phyloP scores from a whole-genome alignment of 2,797 vertebrate species.

The Iguana delicatissima region DNA sequence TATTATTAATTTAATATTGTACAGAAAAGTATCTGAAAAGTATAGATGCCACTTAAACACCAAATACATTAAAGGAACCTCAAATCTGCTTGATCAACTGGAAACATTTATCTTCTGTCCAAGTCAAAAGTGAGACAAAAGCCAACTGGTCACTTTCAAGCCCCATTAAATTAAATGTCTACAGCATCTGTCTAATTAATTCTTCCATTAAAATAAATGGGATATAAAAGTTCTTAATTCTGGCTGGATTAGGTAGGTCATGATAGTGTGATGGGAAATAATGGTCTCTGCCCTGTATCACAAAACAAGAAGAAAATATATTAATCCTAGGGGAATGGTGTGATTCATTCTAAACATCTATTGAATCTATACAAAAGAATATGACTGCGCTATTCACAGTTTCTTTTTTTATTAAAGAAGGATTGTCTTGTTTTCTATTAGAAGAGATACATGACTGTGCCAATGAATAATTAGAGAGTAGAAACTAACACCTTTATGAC shows the following conservation, averaged over 20 bases:
- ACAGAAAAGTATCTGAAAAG: not conserved
- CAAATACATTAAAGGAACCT: not conserved
- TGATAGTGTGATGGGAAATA: slow-evolving; percentile 34
- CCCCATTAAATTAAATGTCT: not conserved
- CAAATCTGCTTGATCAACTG: not conserved
- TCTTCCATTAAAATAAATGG: not conserved
- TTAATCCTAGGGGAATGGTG: slow-evolving; percentile 42
- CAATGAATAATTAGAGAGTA: slow-evolving; percentile 53
- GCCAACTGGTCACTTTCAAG: not conserved
- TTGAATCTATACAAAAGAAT: slow-evolving; percentile 58
- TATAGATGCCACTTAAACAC: not conserved
- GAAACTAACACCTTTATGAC: slow-evolving; percentile 26
- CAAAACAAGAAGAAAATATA: not conserved
- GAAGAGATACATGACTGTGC: slow-evolving; percentile 17
- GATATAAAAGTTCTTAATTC: not conserved
- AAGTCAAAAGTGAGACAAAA: not conserved
- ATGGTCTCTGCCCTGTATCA: slow-evolving; percentile 5
- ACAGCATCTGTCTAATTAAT: not conserved
- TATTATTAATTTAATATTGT: not conserved
- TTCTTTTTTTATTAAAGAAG: slow-evolving; percentile 54
- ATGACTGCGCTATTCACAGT: slow-evolving; percentile 56
- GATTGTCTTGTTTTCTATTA: slow-evolving; percentile 23
- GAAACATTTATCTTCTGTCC: not conserved
- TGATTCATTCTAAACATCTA: slow-evolving; percentile 61
- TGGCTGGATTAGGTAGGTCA: not conserved